These are phyloP conservation scores for Hydractinia echinata DNA, from an alignment of 30 jellyfish, hydroid and myxozoan species.

Conservation along the genomic window DNA sequence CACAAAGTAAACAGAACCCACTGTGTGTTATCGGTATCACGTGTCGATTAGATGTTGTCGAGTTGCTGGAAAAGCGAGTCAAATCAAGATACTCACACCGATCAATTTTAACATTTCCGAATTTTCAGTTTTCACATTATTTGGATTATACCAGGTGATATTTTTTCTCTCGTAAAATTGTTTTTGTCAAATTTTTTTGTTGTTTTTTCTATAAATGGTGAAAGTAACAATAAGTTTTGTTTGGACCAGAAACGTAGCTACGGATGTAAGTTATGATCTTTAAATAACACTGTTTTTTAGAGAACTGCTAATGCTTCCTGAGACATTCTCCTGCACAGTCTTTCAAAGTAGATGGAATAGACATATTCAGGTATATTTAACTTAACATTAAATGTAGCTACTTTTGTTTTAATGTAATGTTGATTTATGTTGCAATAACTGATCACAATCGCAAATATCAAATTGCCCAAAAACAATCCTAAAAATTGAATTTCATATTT, in stretches of 20 bases:
- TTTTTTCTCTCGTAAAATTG: too few relatives aligned
- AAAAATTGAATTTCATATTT: too few relatives aligned
- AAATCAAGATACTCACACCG: constrained; percentile 94
- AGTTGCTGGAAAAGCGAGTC: constrained; percentile 89
- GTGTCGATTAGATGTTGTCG: constrained; percentile 92
- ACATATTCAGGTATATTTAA: constrained; percentile 26
- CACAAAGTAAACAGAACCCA: constrained; percentile 74
- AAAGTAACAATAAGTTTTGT: too few relatives aligned
- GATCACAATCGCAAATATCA: too few relatives aligned
- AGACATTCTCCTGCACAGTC: constrained; percentile 24
- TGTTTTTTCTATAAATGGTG: too few relatives aligned
- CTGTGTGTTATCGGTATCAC: constrained; percentile 87
- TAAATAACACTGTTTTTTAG: neutral
- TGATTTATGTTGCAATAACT: too few relatives aligned
- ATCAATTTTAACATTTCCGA: constrained; percentile 71
- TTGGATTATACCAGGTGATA: constrained; percentile 45
- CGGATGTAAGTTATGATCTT: too few relatives aligned
- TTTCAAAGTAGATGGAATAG: constrained; percentile 39
- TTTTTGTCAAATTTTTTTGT: too few relatives aligned
- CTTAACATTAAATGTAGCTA: neutral
- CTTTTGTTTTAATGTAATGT: too few relatives aligned
- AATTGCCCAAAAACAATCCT: too few relatives aligned
- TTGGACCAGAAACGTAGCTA: too few relatives aligned
- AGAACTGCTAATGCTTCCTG: constrained; percentile 44
- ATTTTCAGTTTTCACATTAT: constrained; percentile 53